These are phyloP conservation scores for Hirtodrosophila cameraria DNA, from an alignment of 2,888 invertebrate genomes.

Conservation along the genomic window DNA sequence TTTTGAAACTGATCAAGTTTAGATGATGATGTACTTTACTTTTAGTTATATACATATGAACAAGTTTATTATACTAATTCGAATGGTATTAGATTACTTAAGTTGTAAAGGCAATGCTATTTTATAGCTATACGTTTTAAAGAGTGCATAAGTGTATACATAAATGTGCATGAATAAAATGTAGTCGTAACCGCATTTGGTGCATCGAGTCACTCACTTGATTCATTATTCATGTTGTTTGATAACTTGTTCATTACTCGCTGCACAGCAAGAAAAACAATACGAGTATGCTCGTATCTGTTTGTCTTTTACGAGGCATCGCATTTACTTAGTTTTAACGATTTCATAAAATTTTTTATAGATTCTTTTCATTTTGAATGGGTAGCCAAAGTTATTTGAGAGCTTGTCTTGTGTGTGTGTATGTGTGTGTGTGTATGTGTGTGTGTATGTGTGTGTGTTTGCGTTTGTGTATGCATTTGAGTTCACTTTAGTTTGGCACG, in stretches of 20 bases:
- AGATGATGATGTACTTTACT: too few species aligned
- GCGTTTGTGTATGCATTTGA: background rate
- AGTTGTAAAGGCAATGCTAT: too few species aligned
- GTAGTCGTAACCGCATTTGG: slow-evolving; percentile 3
- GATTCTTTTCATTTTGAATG: slow-evolving; percentile 37
- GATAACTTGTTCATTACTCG: slow-evolving; percentile 40
- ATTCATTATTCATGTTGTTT: slow-evolving; percentile 6
- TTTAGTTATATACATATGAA: too few species aligned
- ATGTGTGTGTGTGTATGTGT: background rate
- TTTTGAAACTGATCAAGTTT: too few species aligned
- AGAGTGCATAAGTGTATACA: background rate
- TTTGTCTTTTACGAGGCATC: slow-evolving; percentile 35
- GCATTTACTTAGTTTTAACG: slow-evolving; percentile 50
- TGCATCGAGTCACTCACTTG: background rate
- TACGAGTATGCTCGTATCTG: too few species aligned
- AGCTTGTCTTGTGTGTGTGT: slow-evolving; percentile 5
- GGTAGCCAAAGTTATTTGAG: slow-evolving; percentile 21
- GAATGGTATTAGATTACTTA: too few species aligned
- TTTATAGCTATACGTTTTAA: too few species aligned
- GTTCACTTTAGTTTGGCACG: slow-evolving; percentile 29
- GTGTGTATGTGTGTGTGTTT: background rate
- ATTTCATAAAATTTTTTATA: slow-evolving; percentile 52
- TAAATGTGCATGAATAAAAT: background rate
- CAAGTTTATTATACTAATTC: too few species aligned
- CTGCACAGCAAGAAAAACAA: slow-evolving; percentile 15